These are phyloP conservation scores for Carduelis carduelis DNA, from an alignment of 2,797 vertebrate species.

Conservation along the genomic window DNA sequence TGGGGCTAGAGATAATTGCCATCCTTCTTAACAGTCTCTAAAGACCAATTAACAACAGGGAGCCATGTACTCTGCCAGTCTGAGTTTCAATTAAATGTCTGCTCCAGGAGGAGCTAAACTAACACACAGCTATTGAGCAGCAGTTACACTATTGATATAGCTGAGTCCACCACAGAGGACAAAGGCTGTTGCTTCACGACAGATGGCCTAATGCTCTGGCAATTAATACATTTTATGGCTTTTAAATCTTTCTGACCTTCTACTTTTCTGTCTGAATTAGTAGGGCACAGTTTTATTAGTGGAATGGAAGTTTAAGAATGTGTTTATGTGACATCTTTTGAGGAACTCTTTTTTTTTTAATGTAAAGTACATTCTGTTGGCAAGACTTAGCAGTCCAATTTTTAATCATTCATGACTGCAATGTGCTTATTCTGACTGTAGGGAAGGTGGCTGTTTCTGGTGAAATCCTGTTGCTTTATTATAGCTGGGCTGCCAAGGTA, in stretches of 20 bases:
- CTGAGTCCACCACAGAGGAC: slow-evolving; percentile 14
- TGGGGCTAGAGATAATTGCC: slow-evolving; percentile 46
- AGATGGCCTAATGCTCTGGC: slow-evolving; percentile 24
- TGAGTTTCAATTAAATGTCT: slow-evolving; percentile 66
- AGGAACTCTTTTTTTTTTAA: background rate
- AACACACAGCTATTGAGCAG: background rate
- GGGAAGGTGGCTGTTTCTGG: background rate
- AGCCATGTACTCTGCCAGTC: slow-evolving; percentile 1
- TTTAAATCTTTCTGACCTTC: slow-evolving; percentile 64
- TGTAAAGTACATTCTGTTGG: background rate
- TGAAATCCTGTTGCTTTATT: background rate
- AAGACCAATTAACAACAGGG: slow-evolving; percentile 67
- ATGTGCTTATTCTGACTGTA: background rate
- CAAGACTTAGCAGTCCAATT: background rate
- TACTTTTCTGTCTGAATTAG: slow-evolving; percentile 7
- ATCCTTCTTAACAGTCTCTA: slow-evolving; percentile 42
- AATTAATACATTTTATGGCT: slow-evolving; percentile 49
- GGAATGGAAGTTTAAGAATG: background rate
- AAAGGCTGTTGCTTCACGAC: background rate
- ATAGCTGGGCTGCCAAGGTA: background rate
- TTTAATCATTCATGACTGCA: background rate
- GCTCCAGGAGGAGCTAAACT: slow-evolving; percentile 32
- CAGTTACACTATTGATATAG: slow-evolving; percentile 2
- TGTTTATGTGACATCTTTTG: background rate
- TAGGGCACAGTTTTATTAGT: background rate